Percentiles rank a stretch among this genome's conserved stretches.
phyloP scores from a whole-genome alignment of 2,888 invertebrate genomes.

The Formica aserva region DNA sequence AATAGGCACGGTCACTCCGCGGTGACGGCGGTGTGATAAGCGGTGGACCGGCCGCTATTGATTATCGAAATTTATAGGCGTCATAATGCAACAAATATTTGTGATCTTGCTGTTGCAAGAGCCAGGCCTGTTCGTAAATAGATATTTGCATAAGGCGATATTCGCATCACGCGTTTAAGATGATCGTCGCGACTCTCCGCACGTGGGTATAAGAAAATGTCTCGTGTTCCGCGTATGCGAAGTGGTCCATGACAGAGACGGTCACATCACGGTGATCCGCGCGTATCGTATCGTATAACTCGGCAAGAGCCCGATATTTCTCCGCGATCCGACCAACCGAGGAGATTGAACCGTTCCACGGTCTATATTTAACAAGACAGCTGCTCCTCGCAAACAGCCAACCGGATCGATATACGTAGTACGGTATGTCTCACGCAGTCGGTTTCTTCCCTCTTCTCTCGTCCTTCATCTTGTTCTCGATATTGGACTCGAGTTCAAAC shows the following conservation, averaged over 20 bases:
- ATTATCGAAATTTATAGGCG: constrained; percentile 76
- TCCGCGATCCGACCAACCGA: constrained; percentile 61
- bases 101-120: constrained; percentile 67
- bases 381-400: constrained; percentile 62
- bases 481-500: constrained; percentile 2
- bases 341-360: constrained; percentile 70
- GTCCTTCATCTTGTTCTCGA: neutral
- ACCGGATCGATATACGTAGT: constrained; percentile 43
- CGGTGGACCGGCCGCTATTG: constrained; percentile 64
- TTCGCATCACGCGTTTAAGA: constrained; percentile 15
- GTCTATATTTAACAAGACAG: constrained; percentile 71
- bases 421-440: constrained; percentile 32
- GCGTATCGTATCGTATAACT: constrained; percentile 63
- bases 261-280: constrained; percentile 58
- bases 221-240: neutral
- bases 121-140: neutral
- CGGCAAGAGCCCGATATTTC: constrained; percentile 65
- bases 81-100: constrained; percentile 77
- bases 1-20: constrained; percentile 60
- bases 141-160: neutral
- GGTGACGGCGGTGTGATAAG: constrained; percentile 21
- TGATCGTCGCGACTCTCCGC: neutral
- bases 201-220: neutral
- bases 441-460: constrained; percentile 25
- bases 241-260: constrained; percentile 6